Base-by-base conservation (phyloP, 2,888 invertebrate species). In the Eutolmus rufibarbis region DNA sequence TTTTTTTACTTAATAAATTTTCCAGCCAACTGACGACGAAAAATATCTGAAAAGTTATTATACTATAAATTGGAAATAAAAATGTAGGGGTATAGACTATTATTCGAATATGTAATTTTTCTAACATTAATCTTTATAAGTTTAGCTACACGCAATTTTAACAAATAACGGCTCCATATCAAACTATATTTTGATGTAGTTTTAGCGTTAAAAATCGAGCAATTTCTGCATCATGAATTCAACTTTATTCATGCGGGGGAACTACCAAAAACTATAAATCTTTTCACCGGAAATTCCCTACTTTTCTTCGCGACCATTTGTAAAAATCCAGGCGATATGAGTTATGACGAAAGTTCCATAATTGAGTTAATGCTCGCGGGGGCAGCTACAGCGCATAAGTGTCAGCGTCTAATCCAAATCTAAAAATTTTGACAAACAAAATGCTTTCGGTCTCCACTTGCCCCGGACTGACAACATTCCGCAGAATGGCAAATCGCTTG, bases 351-450 rank as follows among this genome's bases (percentile, higher is more conserved):
- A 40, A 37, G 34, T 76, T 40, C 76, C 40, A 34, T 40, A 76
- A 76, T 34, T 34, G 40, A 40, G 76, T 37, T 76, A 37, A 76
- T 37, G 76, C 76, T 76, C 40, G 76, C 37, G 34, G n/a, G 76
- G 76, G 16, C 34, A 76, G 51, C 51, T 43, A 77, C 77, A 56
- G 77, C 23, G 28, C 51, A 77, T 46, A 77, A 77, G 77, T 86
- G 76, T 86, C 77, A 86, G 51, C 77, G 16, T 77, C 86, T 86
- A 86, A 86, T 86, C 86, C 86, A 77, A 86, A 86, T 86, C 51
- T 37, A 77, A 86, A 86, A 77, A 9, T 76, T 86, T 86, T 86
- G 86, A 86, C 86, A 86, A 86, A 77, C 74, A 77, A 86, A 86
- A 86, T 77, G 77, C 86, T 66, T 66, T 77, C 28, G 51, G 56